phyloP scores from a whole-genome alignment of 1,140 invertebrate genomes.

The Leptinotarsa texana region DNA sequence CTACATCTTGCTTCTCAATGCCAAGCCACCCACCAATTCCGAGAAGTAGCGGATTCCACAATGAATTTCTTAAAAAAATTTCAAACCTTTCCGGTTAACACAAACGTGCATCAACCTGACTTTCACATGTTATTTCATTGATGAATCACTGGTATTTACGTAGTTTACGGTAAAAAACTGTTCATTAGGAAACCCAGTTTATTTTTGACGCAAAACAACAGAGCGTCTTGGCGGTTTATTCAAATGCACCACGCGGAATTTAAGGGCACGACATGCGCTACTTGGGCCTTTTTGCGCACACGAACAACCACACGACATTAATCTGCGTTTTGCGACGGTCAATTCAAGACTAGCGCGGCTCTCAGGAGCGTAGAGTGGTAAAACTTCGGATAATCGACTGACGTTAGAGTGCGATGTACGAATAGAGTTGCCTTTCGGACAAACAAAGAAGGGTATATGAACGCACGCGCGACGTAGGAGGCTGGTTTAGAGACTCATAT shows the following conservation, averaged over 20 bases:
- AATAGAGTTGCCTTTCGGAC: background rate
- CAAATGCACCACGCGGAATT: background rate
- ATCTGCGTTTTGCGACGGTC: background rate
- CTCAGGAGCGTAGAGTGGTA: constrained; percentile 28
- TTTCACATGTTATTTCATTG: constrained; percentile 32
- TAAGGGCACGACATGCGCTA: constrained; percentile 1
- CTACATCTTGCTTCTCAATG: constrained; percentile 11
- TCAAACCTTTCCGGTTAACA: constrained; percentile 29
- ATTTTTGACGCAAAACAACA: background rate
- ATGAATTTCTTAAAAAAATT: constrained; percentile 15
- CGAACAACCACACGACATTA: constrained; percentile 10
- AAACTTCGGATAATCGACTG: constrained; percentile 26
- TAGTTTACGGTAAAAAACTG: constrained; percentile 6
- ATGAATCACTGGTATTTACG: constrained; percentile 32
- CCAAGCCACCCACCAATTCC: background rate
- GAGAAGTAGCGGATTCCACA: constrained; percentile 8
- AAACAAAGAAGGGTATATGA: constrained; percentile 26
- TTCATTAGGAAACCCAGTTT: background rate
- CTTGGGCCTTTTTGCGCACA: constrained; percentile 18
- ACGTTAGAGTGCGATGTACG: constrained; percentile 29
- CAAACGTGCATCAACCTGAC: constrained; percentile 15
- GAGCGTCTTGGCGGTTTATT: background rate
- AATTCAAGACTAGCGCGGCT: constrained; percentile 20
- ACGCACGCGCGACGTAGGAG: constrained; percentile 38
- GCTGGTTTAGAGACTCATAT: constrained; percentile 37